These are phyloP conservation scores for Chlorodrepanis virens DNA, from an alignment of 2,113 vertebrate genomes.

Conservation along the genomic window DNA sequence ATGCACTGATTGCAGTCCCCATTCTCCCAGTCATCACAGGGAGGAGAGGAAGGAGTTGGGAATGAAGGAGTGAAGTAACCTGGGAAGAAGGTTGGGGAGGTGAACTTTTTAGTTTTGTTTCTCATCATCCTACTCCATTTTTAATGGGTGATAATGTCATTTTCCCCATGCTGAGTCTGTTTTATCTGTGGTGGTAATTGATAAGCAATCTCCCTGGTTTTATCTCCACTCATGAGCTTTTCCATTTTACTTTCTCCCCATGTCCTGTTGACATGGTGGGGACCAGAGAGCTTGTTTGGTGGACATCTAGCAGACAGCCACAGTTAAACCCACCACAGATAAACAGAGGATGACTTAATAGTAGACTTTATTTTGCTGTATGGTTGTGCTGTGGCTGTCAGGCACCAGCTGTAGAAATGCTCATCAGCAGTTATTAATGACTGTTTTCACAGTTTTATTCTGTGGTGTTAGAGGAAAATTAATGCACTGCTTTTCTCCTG, in stretches of 20 bases:
- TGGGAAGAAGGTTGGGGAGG: neutral
- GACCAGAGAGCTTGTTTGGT: neutral
- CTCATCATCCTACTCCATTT: neutral
- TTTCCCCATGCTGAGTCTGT: neutral
- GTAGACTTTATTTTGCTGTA: neutral
- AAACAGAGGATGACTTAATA: neutral
- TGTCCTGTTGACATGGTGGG: neutral
- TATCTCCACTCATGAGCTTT: neutral
- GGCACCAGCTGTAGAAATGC: neutral
- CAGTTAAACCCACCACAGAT: neutral
- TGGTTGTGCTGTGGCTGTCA: neutral
- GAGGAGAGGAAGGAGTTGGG: neutral
- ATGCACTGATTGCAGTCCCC: fast-evolving
- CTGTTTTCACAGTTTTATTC: neutral
- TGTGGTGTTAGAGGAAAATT: neutral
- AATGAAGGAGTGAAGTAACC: neutral
- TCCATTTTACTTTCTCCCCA: neutral
- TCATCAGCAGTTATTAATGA: neutral
- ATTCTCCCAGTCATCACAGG: neutral
- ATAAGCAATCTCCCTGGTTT: neutral
- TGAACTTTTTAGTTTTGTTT: neutral
- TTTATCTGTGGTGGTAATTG: neutral
- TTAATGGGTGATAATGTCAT: neutral
- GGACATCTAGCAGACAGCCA: neutral
- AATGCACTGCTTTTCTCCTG: neutral